A percentile compares a stretch with the other conserved stretches of the same genome.
Conservation (phyloP, 2,797 vertebrate species). For the Todus mexicanus region DNA sequence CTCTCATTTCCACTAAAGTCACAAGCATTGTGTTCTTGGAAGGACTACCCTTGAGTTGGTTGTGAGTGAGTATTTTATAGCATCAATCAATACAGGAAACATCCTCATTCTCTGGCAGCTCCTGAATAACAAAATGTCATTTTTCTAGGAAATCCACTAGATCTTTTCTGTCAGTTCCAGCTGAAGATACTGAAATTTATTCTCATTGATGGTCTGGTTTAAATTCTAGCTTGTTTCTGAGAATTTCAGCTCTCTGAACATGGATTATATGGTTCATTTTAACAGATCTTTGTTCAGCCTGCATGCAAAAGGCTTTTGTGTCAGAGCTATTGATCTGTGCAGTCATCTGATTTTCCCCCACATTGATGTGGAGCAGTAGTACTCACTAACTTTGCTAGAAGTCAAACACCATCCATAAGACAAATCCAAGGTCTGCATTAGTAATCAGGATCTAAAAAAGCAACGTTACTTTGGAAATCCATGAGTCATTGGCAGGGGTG, state of each 20-base stretch:
- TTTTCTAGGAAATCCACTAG: conserved; percentile 45
- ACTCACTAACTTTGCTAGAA: conserved; percentile 19
- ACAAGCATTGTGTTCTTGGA: conserved; percentile 63
- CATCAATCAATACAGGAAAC: conserved; percentile 41
- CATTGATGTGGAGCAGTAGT: not conserved
- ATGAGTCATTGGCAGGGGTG: not conserved
- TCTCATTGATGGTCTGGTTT: not conserved
- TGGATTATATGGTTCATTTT: not conserved
- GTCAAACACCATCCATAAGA: not conserved
- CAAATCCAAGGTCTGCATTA: conserved; percentile 19
- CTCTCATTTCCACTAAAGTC: conserved; percentile 69
- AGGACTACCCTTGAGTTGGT: conserved; percentile 60
- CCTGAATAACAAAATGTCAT: not conserved
- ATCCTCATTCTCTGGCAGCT: conserved; percentile 37
- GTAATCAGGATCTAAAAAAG: not conserved
- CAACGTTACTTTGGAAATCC: not conserved
- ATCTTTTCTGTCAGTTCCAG: conserved; percentile 27
- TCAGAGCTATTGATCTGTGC: conserved; percentile 7
- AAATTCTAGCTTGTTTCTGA: not conserved
- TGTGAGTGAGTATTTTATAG: conserved; percentile 53
- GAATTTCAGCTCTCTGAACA: not conserved
- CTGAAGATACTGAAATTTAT: conserved; percentile 4
- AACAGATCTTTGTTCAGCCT: not conserved
- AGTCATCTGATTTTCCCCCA: not conserved
- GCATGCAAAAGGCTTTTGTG: not conserved